phyloP scores from a whole-genome alignment of 1,140 invertebrate genomes.

The Acromyrmex echinatior region DNA sequence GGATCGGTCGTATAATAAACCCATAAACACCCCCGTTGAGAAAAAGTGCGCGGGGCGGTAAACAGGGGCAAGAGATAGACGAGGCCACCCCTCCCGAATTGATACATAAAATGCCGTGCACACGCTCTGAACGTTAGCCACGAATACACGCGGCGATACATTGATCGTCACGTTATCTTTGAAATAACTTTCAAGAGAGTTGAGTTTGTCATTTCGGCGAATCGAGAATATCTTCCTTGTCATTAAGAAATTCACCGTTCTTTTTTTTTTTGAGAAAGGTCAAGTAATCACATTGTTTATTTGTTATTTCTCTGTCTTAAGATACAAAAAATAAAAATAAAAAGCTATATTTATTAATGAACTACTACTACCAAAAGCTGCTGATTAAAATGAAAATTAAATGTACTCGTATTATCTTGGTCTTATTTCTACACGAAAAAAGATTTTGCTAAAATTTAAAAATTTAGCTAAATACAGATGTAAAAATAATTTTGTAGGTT shows the following conservation, averaged over 20 bases:
- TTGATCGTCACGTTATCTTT: slow-evolving; percentile 57
- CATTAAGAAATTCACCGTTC: not conserved
- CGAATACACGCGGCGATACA: slow-evolving; percentile 50
- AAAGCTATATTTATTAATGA: not conserved
- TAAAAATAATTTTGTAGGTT: too few relatives aligned
- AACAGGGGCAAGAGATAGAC: slow-evolving; percentile 66
- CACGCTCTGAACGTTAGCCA: slow-evolving; percentile 64
- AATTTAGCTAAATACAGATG: too few relatives aligned
- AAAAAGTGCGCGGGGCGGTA: slow-evolving; percentile 51
- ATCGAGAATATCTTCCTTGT: not conserved
- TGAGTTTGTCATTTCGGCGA: slow-evolving; percentile 2
- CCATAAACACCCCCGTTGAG: slow-evolving; percentile 84
- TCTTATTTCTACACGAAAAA: not conserved
- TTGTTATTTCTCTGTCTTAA: not conserved
- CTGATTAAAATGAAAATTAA: not conserved
- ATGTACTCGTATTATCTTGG: not conserved
- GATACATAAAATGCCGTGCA: slow-evolving; percentile 81
- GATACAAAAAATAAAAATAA: not conserved
- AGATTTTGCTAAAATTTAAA: too few relatives aligned
- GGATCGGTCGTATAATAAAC: slow-evolving; percentile 85
- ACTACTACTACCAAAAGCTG: not conserved
- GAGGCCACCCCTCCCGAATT: slow-evolving; percentile 69
- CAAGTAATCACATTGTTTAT: not conserved
- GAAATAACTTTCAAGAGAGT: slow-evolving; percentile 71
- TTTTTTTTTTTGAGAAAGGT: not conserved